Percentiles rank a stretch among this genome's conserved stretches.
Evolutionary conservation across 2,797 vertebrate species (phyloP).

Genomic region (Mormyrus proboscirostris): DNA sequence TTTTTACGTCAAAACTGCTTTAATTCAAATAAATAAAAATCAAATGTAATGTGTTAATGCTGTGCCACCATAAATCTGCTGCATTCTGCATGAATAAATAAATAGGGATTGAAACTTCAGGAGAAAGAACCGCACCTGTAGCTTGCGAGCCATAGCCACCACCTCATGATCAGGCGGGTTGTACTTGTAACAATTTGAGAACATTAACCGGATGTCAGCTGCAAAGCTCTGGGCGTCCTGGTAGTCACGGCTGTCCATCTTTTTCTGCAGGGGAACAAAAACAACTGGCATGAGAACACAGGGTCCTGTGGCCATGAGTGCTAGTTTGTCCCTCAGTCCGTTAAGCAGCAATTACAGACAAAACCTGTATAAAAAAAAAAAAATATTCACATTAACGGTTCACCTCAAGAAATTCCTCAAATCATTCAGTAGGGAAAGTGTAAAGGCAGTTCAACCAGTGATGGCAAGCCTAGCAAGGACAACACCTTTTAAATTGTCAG

Average conservation of each 20-base stretch:
- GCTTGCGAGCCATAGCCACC: slow-evolving; percentile 81
- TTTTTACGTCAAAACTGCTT: not conserved
- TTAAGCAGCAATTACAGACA: not conserved
- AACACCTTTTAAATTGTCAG: not conserved
- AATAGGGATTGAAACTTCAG: not conserved
- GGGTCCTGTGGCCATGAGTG: not conserved
- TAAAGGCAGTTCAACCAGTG: not conserved
- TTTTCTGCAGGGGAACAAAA: slow-evolving; percentile 68
- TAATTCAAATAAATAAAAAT: not conserved
- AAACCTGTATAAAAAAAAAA: not conserved
- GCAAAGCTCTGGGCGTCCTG: slow-evolving; percentile 87
- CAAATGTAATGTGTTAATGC: not conserved
- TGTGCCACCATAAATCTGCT: not conserved
- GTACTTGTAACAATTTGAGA: slow-evolving; percentile 98
- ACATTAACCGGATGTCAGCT: slow-evolving; percentile 94
- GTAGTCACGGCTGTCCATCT: slow-evolving; percentile 91
- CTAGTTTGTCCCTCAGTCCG: not conserved
- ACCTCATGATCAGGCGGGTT: slow-evolving; percentile 95
- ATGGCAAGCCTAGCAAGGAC: not conserved
- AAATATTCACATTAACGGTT: not conserved
- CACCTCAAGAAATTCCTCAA: not conserved
- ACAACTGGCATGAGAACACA: not conserved
- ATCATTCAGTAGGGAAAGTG: not conserved
- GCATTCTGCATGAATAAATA: not conserved
- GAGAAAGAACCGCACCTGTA: slow-evolving; percentile 56